Conservation (phyloP, 2,113 vertebrate species). For the Cephalopterus ornatus region DNA sequence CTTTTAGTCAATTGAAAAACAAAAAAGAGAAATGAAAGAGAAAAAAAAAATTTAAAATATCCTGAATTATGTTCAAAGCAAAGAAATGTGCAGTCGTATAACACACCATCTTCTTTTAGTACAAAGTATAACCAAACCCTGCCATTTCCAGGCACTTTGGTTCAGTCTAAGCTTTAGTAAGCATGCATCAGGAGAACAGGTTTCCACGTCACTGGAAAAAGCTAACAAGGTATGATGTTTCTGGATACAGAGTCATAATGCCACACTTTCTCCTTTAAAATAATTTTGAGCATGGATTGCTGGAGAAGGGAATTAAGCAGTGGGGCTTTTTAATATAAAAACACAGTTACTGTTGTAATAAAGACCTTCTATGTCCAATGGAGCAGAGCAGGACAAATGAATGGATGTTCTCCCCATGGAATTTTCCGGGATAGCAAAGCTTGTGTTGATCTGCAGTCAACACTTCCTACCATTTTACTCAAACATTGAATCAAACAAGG, state of each 20-base stretch:
- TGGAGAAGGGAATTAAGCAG: background rate
- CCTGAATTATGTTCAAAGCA: background rate
- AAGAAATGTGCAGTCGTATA: background rate
- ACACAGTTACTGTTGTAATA: background rate
- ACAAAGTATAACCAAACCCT: background rate
- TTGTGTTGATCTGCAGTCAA: slow-evolving; percentile 2
- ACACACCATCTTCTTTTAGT: background rate
- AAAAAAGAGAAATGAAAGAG: background rate
- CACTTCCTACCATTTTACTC: slow-evolving; percentile 40
- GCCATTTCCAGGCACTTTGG: background rate
- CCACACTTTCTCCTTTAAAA: background rate
- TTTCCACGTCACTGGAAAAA: background rate
- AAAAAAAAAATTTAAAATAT: background rate
- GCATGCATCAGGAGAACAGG: background rate
- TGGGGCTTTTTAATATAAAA: background rate
- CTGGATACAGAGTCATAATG: background rate
- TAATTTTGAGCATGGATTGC: background rate
- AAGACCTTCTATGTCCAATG: background rate
- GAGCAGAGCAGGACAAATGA: background rate
- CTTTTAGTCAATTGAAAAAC: background rate
- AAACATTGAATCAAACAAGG: slow-evolving; percentile 34
- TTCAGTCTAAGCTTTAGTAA: background rate
- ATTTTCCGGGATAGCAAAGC: background rate
- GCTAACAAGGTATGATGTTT: too few species aligned
- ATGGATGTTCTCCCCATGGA: background rate